Evolutionary conservation across 2,113 vertebrate genomes (phyloP).

Genomic region (Acinonyx jubatus): DNA sequence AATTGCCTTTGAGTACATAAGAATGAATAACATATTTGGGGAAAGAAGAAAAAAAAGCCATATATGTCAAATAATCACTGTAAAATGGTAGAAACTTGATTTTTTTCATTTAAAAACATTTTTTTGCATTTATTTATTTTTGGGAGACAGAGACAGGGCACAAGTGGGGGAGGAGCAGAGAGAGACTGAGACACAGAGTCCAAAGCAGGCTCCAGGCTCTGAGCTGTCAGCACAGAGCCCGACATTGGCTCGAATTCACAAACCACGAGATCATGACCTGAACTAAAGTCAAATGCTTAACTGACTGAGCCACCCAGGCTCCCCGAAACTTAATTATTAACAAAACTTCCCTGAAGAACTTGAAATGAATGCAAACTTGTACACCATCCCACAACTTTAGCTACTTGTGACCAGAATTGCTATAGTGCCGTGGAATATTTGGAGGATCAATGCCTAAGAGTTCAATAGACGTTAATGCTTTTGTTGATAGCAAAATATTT

Average conservation of each 20-base stretch:
- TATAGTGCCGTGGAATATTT: background rate
- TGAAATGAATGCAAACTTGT: background rate
- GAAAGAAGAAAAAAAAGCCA: background rate
- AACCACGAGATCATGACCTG: no score
- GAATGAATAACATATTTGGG: background rate
- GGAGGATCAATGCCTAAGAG: background rate
- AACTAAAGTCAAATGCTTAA: no score
- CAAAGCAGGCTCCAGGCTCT: no score
- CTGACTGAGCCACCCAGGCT: no score
- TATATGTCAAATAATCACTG: background rate
- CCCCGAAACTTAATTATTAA: background rate
- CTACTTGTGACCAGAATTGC: background rate
- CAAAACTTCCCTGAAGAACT: background rate
- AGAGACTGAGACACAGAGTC: no score
- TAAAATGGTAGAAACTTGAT: background rate
- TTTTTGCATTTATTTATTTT: no score
- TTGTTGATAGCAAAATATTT: background rate
- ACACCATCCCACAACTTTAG: background rate
- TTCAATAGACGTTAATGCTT: background rate
- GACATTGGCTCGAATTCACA: no score
- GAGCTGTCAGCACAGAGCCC: no score
- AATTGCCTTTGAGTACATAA: background rate
- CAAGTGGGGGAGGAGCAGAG: no score
- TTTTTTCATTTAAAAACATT: no score
- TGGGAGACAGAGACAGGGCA: no score